Percentiles rank a stretch among this genome's conserved stretches.
Evolutionary conservation across 2,888 invertebrate genomes (phyloP).

Genomic region (Ferdinandea cuprea): DNA sequence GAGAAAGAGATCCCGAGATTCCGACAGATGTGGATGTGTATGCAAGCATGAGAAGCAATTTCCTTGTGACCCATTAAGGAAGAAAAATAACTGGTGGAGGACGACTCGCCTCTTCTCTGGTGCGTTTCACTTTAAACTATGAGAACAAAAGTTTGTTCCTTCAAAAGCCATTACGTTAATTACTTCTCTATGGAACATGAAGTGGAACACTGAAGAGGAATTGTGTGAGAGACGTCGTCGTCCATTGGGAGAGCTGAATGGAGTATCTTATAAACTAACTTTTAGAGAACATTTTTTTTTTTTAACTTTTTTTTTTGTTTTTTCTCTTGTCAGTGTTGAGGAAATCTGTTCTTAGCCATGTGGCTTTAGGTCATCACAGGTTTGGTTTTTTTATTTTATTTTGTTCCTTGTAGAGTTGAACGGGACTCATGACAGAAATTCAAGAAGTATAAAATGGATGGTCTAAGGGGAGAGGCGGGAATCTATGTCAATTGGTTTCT

Average conservation of each 20-base stretch:
- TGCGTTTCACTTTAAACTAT: slow-evolving; percentile 49
- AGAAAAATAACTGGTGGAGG: too few relatives aligned
- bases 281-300: slow-evolving; percentile 38
- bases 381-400: slow-evolving; percentile 31
- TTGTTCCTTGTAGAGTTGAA: background rate
- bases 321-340: slow-evolving; percentile 45
- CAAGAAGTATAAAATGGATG: slow-evolving; percentile 13
- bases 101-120: slow-evolving; percentile 4
- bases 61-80: slow-evolving; percentile 69
- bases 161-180: slow-evolving; percentile 74
- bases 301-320: slow-evolving; percentile 9
- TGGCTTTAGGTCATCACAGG: slow-evolving; percentile 68
- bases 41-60: slow-evolving; percentile 60
- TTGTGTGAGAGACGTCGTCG: slow-evolving; percentile 26
- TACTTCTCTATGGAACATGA: slow-evolving; percentile 70
- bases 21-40: slow-evolving; percentile 48
- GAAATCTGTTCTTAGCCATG: slow-evolving; percentile 66
- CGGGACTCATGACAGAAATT: slow-evolving; percentile 37
- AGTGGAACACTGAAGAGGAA: slow-evolving; percentile 63
- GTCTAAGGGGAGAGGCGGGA: slow-evolving; percentile 1
- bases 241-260: slow-evolving; percentile 1
- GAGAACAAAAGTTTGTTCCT: slow-evolving; percentile 74
- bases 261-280: slow-evolving; percentile 53
- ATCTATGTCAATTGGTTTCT: slow-evolving; percentile 67
- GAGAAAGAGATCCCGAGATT: slow-evolving; percentile 22